phyloP scores from a whole-genome alignment of 2,797 vertebrate genomes.

The Eleutherodactylus coqui region DNA sequence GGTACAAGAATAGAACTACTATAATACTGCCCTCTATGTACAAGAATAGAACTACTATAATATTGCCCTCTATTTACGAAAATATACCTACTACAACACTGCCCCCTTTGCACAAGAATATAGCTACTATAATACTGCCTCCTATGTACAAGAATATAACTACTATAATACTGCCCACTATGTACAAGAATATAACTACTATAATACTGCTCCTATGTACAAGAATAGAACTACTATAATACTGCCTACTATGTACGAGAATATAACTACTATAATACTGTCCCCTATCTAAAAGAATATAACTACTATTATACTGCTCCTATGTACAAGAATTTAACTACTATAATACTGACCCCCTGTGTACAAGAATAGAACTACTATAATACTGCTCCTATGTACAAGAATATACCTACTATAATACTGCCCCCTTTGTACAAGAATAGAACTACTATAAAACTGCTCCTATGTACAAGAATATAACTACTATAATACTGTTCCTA shows the following conservation, averaged over 20 bases:
- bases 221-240: too few species aligned
- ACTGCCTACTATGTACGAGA: not conserved
- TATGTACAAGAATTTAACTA: not conserved
- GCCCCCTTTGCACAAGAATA: too few species aligned
- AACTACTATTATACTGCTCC: not conserved
- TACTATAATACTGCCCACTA: too few species aligned
- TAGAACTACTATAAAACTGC: not conserved
- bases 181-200: too few species aligned
- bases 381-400: too few species aligned
- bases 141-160: too few species aligned
- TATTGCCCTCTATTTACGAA: not conserved
- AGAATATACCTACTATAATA: not conserved
- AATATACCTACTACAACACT: not conserved
- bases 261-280: conserved; percentile 1
- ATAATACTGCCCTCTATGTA: too few species aligned
- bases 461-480: not conserved
- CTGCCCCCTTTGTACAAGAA: not conserved
- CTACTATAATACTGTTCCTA: not conserved
- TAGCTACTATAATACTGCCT: too few species aligned
- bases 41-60: conserved; percentile 1
- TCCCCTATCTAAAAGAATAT: not conserved
- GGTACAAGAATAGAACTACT: too few species aligned
- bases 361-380: too few species aligned
- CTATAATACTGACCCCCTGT: too few species aligned
- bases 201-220: too few species aligned